A percentile compares a stretch with the other conserved stretches of the same genome.
Conservation (phyloP, 2,888 invertebrate species). For the Megaustenia siamemsis region DNA sequence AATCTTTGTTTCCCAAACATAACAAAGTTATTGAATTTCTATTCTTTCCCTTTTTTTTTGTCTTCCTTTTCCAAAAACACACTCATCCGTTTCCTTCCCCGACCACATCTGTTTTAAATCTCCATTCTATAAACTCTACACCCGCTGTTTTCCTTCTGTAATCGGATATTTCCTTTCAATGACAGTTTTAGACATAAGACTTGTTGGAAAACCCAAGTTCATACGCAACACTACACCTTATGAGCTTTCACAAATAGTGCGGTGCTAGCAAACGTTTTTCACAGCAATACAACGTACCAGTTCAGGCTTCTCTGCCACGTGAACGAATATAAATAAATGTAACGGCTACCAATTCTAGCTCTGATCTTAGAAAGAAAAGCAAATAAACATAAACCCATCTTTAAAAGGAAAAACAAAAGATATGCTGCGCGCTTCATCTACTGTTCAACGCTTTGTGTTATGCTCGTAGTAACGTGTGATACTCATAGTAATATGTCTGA, state of each 20-base stretch:
- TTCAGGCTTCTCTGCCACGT: too few relatives aligned
- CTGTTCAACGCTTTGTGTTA: too few relatives aligned
- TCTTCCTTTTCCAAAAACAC: neutral
- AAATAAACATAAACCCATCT: too few relatives aligned
- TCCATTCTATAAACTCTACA: neutral
- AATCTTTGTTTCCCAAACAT: neutral
- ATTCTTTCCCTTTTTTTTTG: neutral
- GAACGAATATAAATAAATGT: too few relatives aligned
- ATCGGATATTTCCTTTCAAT: constrained; percentile 15
- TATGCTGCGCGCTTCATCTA: too few relatives aligned
- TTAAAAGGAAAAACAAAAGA: too few relatives aligned
- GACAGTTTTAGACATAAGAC: constrained; percentile 2
- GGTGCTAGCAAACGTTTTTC: neutral
- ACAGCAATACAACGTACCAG: neutral
- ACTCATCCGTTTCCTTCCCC: neutral
- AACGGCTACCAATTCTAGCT: too few relatives aligned
- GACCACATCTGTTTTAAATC: neutral
- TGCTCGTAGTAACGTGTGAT: too few relatives aligned
- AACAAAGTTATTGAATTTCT: neutral
- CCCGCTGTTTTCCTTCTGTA: neutral
- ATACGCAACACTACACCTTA: neutral
- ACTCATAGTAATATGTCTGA: too few relatives aligned
- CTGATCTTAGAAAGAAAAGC: too few relatives aligned
- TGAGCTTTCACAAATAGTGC: neutral
- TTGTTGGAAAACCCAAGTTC: neutral